A percentile compares a stretch with the other conserved stretches of the same genome.
Evolutionary conservation across 2,888 invertebrate species (phyloP).

Genomic region (Dendrolimus houi): DNA sequence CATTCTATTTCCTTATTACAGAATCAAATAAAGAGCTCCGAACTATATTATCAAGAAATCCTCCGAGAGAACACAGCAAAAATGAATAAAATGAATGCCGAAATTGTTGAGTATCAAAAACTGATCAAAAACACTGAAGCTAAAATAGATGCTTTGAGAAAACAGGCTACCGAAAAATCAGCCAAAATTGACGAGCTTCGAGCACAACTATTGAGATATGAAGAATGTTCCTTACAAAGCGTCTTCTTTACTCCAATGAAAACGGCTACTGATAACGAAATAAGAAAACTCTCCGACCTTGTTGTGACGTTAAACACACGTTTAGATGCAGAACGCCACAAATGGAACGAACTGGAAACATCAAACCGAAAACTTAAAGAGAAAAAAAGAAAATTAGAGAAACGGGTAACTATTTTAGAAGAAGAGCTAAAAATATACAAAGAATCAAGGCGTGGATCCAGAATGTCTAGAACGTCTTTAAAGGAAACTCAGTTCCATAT

Average conservation of each 20-base stretch:
- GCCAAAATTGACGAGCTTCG: constrained; percentile 63
- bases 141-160: constrained; percentile 65
- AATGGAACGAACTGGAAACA: constrained; percentile 75
- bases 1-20: constrained; percentile 27
- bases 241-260: constrained; percentile 71
- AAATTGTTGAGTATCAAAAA: constrained; percentile 55
- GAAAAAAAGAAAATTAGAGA: constrained; percentile 52
- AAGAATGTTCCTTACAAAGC: constrained; percentile 65
- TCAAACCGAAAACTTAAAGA: constrained; percentile 75
- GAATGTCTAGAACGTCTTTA: constrained; percentile 35
- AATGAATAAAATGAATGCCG: constrained; percentile 63
- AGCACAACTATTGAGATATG: constrained; percentile 57
- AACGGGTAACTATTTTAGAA: constrained; percentile 35
- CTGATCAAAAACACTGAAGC: constrained; percentile 63
- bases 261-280: constrained; percentile 78
- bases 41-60: constrained; percentile 64
- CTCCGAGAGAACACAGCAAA: constrained; percentile 63
- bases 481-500: constrained; percentile 29
- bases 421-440: constrained; percentile 37
- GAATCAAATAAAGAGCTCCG: constrained; percentile 66
- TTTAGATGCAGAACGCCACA: constrained; percentile 75
- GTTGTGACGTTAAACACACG: constrained; percentile 74
- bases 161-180: constrained; percentile 61
- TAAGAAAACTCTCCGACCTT: constrained; percentile 76
- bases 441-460: constrained; percentile 44